These are phyloP conservation scores for Drosophila pseudotalamancana DNA, from an alignment of 2,888 invertebrate species.

Conservation along the genomic window DNA sequence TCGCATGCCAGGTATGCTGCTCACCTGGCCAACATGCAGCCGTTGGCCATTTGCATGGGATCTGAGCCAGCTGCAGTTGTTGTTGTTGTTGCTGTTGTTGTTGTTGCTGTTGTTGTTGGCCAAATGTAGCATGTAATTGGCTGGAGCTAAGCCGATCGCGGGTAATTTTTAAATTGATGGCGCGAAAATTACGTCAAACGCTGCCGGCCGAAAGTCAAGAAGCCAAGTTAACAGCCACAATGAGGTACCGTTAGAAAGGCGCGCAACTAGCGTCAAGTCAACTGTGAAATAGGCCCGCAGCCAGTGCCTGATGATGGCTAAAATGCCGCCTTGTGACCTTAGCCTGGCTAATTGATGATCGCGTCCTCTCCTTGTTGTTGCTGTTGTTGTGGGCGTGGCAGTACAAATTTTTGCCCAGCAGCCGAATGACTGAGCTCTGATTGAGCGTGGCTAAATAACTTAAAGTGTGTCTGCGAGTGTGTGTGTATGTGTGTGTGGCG, in stretches of 20 bases:
- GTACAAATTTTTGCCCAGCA: conserved; percentile 32
- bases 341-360: conserved; percentile 68
- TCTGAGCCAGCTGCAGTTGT: conserved; percentile 37
- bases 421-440: conserved; percentile 49
- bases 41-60: conserved; percentile 3
- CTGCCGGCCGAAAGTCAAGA: conserved; percentile 61
- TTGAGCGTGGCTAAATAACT: conserved; percentile 34
- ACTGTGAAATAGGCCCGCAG: conserved; percentile 72
- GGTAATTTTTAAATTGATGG: conserved; percentile 80
- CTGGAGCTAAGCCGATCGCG: conserved; percentile 35
- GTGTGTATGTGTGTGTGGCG: conserved; percentile 43
- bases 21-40: conserved; percentile 26
- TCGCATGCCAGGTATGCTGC: conserved; percentile 6
- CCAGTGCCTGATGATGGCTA: conserved; percentile 43
- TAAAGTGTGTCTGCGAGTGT: conserved; percentile 14
- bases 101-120: too few relatives aligned
- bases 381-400: conserved; percentile 47
- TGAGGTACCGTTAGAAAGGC: conserved; percentile 62
- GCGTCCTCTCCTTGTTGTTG: conserved; percentile 9
- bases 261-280: conserved; percentile 57
- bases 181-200: conserved; percentile 80
- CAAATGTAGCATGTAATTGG: conserved; percentile 77
- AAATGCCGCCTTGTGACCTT: conserved; percentile 55
- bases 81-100: conserved; percentile 26
- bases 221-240: conserved; percentile 44